Evolutionary conservation across 2,888 invertebrate genomes (phyloP).

Genomic region (Caenorhabditis japonica): DNA sequence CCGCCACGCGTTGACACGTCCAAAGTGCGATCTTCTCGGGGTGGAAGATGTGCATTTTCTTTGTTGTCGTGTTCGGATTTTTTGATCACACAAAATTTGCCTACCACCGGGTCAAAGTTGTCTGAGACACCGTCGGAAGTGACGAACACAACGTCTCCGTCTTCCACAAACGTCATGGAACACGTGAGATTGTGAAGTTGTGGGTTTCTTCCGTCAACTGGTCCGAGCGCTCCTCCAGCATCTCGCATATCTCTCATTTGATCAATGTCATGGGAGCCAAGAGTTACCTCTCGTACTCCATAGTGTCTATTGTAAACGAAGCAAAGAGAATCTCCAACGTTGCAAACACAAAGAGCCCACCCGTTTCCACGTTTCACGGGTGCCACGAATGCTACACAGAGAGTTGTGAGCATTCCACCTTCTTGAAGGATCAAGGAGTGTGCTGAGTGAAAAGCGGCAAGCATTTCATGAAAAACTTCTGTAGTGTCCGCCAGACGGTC

Average conservation of each 20-base stretch:
- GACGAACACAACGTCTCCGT: slow-evolving; percentile 87
- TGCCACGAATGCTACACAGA: slow-evolving; percentile 86
- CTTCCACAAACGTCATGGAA: slow-evolving; percentile 84
- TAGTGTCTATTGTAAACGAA: slow-evolving; percentile 86
- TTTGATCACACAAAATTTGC: slow-evolving; percentile 84
- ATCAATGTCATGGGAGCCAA: slow-evolving; percentile 85
- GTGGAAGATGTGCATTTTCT: slow-evolving; percentile 59
- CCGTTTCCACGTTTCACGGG: slow-evolving; percentile 74
- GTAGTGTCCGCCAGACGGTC: slow-evolving; percentile 63
- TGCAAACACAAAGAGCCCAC: slow-evolving; percentile 86
- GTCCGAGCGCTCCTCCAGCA: slow-evolving; percentile 89
- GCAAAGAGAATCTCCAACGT: slow-evolving; percentile 90
- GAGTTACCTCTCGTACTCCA: slow-evolving; percentile 84
- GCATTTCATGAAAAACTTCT: slow-evolving; percentile 85
- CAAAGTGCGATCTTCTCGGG: slow-evolving; percentile 53
- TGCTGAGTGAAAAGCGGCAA: slow-evolving; percentile 87
- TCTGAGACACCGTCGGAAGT: slow-evolving; percentile 92
- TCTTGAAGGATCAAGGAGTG: slow-evolving; percentile 87
- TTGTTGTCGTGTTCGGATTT: slow-evolving; percentile 63
- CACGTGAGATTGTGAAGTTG: slow-evolving; percentile 90
- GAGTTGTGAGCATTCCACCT: slow-evolving; percentile 87
- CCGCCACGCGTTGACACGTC: slow-evolving; percentile 53
- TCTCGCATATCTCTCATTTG: slow-evolving; percentile 90
- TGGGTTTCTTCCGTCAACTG: slow-evolving; percentile 87
- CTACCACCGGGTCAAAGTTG: slow-evolving; percentile 92